Conservation (phyloP, 1,140 invertebrate genomes). For the Spodoptera litura region DNA sequence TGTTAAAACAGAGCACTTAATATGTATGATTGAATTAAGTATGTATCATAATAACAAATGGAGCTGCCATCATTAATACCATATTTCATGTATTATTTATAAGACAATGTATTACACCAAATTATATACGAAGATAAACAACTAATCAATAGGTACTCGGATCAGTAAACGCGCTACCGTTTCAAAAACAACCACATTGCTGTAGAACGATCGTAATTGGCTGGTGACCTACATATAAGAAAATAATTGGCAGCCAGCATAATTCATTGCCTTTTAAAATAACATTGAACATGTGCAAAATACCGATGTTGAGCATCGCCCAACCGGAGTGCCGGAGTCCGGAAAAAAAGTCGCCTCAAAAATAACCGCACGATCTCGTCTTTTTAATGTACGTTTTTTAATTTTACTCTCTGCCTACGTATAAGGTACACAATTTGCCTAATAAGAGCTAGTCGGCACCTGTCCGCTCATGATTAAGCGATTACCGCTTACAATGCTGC, state of each 20-base stretch:
- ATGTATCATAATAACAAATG: not conserved
- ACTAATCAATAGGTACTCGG: not conserved
- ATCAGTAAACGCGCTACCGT: not conserved
- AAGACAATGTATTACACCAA: constrained; percentile 18
- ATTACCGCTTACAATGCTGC: constrained; percentile 48
- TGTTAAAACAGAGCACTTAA: no score
- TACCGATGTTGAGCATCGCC: constrained; percentile 36
- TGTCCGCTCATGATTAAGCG: constrained; percentile 57
- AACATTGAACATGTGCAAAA: constrained; percentile 50
- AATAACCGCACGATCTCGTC: constrained; percentile 16
- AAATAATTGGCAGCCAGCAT: constrained; percentile 40
- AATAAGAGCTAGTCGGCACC: constrained; percentile 49
- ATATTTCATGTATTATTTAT: constrained; percentile 19
- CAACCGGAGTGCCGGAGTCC: not conserved
- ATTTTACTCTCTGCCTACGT: constrained; percentile 20
- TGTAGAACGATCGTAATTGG: constrained; percentile 33
- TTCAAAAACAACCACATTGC: constrained; percentile 12
- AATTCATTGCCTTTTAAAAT: constrained; percentile 49
- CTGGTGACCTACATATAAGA: constrained; percentile 44
- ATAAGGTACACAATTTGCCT: constrained; percentile 48
- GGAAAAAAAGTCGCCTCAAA: constrained; percentile 37
- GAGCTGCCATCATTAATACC: constrained; percentile 1
- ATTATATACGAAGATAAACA: constrained; percentile 3
- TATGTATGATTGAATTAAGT: no score
- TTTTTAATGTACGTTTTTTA: constrained; percentile 36